Conservation (phyloP, 1,140 invertebrate genomes). For the Alviniconcha marisindica region DNA sequence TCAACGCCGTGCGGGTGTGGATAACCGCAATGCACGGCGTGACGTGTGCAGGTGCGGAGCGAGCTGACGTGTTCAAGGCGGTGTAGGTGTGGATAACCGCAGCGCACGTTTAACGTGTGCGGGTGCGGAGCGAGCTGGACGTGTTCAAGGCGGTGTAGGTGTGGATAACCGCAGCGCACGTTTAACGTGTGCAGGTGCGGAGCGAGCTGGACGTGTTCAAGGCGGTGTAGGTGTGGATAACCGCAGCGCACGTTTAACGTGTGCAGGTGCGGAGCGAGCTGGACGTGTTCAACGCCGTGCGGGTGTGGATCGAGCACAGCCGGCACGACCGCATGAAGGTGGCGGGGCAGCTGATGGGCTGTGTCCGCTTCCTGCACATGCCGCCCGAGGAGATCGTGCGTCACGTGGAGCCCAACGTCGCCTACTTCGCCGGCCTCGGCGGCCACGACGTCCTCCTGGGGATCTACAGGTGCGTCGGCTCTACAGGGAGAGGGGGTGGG, state of each 20-base stretch:
- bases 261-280: constrained; percentile 44
- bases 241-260: too few relatives aligned
- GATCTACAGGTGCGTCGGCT: constrained; percentile 48
- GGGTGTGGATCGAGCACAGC: constrained; percentile 54
- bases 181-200: constrained; percentile 19
- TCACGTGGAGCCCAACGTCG: constrained; percentile 47
- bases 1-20: too few relatives aligned
- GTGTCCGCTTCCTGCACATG: constrained; percentile 51
- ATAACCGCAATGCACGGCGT: too few relatives aligned
- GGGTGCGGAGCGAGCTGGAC: too few relatives aligned
- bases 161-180: constrained; percentile 59
- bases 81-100: too few relatives aligned
- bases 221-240: constrained; percentile 53
- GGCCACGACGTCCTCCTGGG: constrained; percentile 50
- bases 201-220: constrained; percentile 54
- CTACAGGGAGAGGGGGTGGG: background rate
- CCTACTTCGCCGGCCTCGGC: constrained; percentile 42
- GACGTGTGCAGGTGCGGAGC: too few relatives aligned
- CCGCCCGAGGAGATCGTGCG: constrained; percentile 48
- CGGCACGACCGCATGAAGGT: constrained; percentile 43
- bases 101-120: too few relatives aligned
- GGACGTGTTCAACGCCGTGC: constrained; percentile 50
- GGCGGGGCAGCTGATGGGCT: constrained; percentile 38
- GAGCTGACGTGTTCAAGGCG: too few relatives aligned
- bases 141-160: constrained; percentile 41